Evolutionary conservation across 2,113 vertebrate genomes (phyloP), one percentile per base, ranked within the genome.

Genomic region (Euleptes europaea): DNA sequence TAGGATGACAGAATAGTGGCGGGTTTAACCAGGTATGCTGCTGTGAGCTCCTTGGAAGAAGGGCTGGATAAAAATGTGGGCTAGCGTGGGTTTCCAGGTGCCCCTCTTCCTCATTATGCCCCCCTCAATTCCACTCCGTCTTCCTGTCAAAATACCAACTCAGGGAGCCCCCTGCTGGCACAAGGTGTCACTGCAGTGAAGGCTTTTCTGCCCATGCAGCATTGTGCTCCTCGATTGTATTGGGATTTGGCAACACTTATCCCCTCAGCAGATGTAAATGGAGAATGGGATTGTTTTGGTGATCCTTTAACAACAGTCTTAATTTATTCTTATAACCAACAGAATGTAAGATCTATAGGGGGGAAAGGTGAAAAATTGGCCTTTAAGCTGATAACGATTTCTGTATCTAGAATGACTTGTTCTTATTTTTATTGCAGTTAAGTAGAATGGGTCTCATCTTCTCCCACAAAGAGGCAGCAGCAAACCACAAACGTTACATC

Each of bases 371-470:
- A 72, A 28, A 47, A 3, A 44, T 3, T 7, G 33, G 17, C 14
- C 21, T 65, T 44, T 83, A 74, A n/a, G 21, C 11, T 67, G 69
- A 42, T 7, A 69, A 77, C 51, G 35, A 51, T 11, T 63, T 80
- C 85, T 79, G 63, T 31, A 72, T 72, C 21, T 65, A 26, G 67
- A 42, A 70, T 86, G 67, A 19, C 82, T 78, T 89, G 8, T n/a
- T 47, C 31, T 21, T 84, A 1, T 83, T 83, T 92, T 12, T 63
- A 28, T 63, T 91, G 84, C 86, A 95, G 92, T 83, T 49, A 91
- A 23, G 93, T 94, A 90, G 90, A 94, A 38, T 87, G 89, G 88
- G 44, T 90, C 60, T 76, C 89, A 44, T 82, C 67, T 88, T 10
- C 90, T 9, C 1, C 67, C 23, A 91, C 91, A 75, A 92, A 89